Evolutionary conservation across 2,888 invertebrate genomes (phyloP).

Genomic region (Cremastinae sp.): DNA sequence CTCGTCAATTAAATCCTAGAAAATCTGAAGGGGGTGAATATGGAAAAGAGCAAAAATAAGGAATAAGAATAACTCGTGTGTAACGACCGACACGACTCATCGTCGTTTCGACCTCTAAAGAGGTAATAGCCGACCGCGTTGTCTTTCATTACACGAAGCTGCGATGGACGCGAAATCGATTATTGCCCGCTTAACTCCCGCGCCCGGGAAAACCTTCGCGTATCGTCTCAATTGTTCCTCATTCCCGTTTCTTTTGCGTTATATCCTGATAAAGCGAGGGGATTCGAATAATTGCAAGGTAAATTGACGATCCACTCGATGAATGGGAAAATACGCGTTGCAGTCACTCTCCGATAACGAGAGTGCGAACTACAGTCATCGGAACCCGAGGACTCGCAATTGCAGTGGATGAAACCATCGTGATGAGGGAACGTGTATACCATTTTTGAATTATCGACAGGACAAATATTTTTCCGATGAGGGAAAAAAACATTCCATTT

Average conservation of each 20-base stretch:
- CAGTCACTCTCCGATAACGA: no score
- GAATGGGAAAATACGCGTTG: no score
- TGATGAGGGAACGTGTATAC: no score
- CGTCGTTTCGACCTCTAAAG: conserved; percentile 36
- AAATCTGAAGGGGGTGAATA: neutral
- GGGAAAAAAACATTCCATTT: no score
- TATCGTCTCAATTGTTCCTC: no score
- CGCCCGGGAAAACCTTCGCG: no score
- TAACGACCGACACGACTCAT: conserved; percentile 32
- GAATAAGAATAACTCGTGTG: conserved; percentile 5
- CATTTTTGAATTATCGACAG: no score
- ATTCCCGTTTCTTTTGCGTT: no score
- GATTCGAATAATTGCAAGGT: conserved; percentile 1
- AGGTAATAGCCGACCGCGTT: conserved; percentile 44
- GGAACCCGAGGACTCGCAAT: no score
- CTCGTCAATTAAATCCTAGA: neutral
- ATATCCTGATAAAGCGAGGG: neutral
- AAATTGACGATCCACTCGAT: no score
- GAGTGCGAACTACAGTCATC: no score
- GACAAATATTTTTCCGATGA: neutral
- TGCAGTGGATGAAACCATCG: no score
- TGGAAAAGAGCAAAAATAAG: conserved; percentile 11
- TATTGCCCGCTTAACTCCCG: neutral
- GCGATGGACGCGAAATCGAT: conserved; percentile 33
- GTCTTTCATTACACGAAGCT: conserved; percentile 8